A percentile compares a stretch with the other conserved stretches of the same genome.
phyloP scores from a whole-genome alignment of 2,888 invertebrate species.

The Mycalesis mineus region DNA sequence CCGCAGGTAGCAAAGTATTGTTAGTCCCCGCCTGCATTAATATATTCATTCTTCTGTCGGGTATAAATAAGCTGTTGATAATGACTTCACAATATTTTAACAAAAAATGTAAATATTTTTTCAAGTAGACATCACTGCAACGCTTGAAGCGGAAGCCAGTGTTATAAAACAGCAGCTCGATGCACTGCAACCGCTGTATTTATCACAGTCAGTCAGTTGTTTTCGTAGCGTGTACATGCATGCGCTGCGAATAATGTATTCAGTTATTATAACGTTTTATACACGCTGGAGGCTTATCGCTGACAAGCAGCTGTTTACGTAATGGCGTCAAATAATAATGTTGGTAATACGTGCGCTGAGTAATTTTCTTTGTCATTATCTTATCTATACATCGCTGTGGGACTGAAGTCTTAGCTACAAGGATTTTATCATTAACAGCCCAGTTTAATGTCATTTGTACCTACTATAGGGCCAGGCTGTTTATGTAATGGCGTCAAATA shows the following conservation, averaged over 20 bases:
- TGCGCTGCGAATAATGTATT: constrained; percentile 16
- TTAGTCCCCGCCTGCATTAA: no score
- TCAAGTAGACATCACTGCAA: no score
- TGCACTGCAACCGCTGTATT: constrained; percentile 2
- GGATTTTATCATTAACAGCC: no score
- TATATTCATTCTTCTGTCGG: no score
- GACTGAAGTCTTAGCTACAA: not conserved
- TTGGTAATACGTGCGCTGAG: not conserved
- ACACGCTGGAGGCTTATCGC: constrained; percentile 9
- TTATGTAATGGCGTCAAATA: not conserved
- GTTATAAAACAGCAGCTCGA: not conserved
- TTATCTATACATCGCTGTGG: not conserved
- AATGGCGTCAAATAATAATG: not conserved
- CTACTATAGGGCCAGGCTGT: no score
- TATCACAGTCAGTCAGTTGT: constrained; percentile 19
- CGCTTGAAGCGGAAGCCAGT: no score
- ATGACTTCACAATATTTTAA: no score
- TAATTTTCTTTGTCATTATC: not conserved
- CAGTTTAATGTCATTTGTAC: no score
- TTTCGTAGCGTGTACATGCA: constrained; percentile 20
- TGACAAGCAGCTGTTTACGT: constrained; percentile 5
- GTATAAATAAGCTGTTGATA: no score
- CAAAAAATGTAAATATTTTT: no score
- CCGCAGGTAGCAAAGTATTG: no score
- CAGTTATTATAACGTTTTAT: constrained; percentile 7